Evolutionary conservation across 2,888 invertebrate genomes (phyloP).

Genomic region (Fragum fragum): DNA sequence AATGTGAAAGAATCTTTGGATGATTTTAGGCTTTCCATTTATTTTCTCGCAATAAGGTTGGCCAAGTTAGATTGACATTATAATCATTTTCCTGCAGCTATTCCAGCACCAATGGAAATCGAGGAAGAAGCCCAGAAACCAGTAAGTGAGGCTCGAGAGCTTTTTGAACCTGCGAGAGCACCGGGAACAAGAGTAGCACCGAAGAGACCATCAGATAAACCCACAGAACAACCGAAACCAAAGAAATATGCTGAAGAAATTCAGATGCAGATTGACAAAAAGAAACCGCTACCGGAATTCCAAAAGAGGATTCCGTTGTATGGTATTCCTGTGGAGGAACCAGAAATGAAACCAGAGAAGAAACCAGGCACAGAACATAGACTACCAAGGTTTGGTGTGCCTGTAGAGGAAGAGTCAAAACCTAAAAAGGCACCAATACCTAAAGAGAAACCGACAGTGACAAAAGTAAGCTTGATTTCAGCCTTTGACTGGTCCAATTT

Average conservation of each 20-base stretch:
- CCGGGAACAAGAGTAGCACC: constrained; percentile 69
- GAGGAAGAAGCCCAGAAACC: constrained; percentile 73
- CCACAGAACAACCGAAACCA: constrained; percentile 66
- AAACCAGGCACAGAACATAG: constrained; percentile 70
- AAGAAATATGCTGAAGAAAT: constrained; percentile 76
- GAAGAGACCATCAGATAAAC: constrained; percentile 76
- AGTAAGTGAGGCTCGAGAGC: constrained; percentile 73
- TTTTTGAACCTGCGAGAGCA: constrained; percentile 73
- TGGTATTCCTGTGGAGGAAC: constrained; percentile 68
- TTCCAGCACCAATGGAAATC: constrained; percentile 40
- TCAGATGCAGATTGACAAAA: constrained; percentile 75
- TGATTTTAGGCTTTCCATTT: too few relatives aligned
- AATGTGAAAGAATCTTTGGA: too few relatives aligned
- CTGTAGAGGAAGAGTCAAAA: constrained; percentile 65
- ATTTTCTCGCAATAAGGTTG: too few relatives aligned
- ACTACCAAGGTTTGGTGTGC: constrained; percentile 73
- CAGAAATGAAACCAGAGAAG: constrained; percentile 53
- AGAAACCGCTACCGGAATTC: constrained; percentile 74
- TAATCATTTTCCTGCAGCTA: neutral
- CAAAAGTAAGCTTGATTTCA: constrained; percentile 69
- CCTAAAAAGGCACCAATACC: constrained; percentile 59
- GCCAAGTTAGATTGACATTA: neutral
- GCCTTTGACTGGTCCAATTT: neutral
- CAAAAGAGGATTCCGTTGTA: constrained; percentile 78
- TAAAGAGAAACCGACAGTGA: constrained; percentile 72